phyloP scores from a whole-genome alignment of 2,888 invertebrate species.

The Drosophila birchii region DNA sequence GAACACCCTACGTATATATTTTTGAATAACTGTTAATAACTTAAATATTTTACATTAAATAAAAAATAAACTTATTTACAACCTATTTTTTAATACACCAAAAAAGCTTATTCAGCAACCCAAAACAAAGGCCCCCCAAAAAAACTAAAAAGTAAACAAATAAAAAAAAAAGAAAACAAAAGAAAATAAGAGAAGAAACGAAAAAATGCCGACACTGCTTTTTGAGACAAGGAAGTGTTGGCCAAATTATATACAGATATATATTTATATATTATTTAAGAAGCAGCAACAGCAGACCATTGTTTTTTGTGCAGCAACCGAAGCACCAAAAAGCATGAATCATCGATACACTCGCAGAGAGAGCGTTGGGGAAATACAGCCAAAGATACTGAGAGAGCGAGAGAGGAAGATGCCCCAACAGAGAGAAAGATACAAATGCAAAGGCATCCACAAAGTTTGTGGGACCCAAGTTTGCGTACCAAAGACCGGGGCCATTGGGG shows the following conservation, averaged over 20 bases:
- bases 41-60: background rate
- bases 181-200: conserved; percentile 28
- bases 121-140: conserved; percentile 22
- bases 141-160: conserved; percentile 70
- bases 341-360: conserved; percentile 42
- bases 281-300: conserved; percentile 43
- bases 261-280: conserved; percentile 61
- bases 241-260: conserved; percentile 39
- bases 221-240: conserved; percentile 58
- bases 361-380: conserved; percentile 13
- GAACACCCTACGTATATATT: too few species aligned
- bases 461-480: background rate
- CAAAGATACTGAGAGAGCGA: background rate
- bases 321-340: conserved; percentile 67
- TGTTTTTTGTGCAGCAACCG: conserved; percentile 56
- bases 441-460: conserved; percentile 37
- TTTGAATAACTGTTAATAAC: background rate
- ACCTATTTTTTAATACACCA: background rate
- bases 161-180: conserved; percentile 37
- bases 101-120: conserved; percentile 11
- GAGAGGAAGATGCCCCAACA: background rate
- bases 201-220: conserved; percentile 43
- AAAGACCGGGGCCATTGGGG: conserved; percentile 16
- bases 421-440: conserved; percentile 18
- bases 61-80: background rate